Conservation (phyloP, 2,888 invertebrate genomes). For the Drosophila phalerata region DNA sequence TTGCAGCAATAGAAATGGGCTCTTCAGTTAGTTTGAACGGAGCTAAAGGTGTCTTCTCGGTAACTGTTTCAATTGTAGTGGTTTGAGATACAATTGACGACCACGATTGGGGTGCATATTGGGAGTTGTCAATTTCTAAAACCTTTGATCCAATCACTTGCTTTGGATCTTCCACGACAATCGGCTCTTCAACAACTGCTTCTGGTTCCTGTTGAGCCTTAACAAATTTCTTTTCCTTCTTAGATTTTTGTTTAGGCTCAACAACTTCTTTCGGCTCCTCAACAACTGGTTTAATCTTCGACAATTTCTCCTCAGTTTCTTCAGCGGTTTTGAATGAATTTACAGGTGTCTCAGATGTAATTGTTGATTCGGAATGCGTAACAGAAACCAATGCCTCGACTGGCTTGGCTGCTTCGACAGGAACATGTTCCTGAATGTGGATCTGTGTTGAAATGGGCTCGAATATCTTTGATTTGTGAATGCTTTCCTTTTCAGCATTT, state of each 20-base stretch:
- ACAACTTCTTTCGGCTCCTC: neutral
- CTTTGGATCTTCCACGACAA: neutral
- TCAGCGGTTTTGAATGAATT: constrained; percentile 16
- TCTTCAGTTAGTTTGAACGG: constrained; percentile 13
- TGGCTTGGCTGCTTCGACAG: neutral
- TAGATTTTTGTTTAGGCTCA: constrained; percentile 5
- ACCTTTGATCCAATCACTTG: neutral
- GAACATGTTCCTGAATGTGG: neutral
- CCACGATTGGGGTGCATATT: constrained; percentile 4
- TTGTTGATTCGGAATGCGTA: neutral
- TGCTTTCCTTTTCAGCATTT: constrained; percentile 59
- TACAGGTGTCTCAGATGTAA: constrained; percentile 20
- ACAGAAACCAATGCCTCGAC: constrained; percentile 1
- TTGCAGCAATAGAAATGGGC: neutral
- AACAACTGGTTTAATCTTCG: neutral
- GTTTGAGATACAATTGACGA: constrained; percentile 10
- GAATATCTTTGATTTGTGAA: constrained; percentile 9
- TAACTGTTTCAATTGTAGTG: neutral
- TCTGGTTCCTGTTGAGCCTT: constrained; percentile 8
- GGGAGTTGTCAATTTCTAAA: neutral
- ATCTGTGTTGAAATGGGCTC: constrained; percentile 4
- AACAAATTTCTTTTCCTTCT: constrained; percentile 9
- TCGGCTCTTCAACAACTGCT: neutral
- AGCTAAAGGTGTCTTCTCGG: constrained; percentile 5
- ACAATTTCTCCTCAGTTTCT: neutral